phyloP scores from a whole-genome alignment of 2,888 invertebrate species.

The Synanthedon vespiformis region DNA sequence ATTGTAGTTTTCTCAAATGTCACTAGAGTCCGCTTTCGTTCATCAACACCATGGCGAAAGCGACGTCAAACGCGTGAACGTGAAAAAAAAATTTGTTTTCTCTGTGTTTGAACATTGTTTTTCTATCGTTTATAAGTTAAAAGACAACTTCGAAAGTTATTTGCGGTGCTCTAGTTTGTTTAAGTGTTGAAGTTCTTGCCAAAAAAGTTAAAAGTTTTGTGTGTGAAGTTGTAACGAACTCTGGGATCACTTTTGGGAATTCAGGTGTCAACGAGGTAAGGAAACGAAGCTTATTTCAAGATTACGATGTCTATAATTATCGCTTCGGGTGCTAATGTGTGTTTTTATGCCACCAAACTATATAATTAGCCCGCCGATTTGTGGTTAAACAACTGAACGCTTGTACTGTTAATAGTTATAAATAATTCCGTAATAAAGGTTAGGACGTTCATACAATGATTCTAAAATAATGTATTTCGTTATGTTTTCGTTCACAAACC shows the following conservation, averaged over 20 bases:
- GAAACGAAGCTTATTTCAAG: slow-evolving; percentile 51
- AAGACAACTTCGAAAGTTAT: slow-evolving; percentile 40
- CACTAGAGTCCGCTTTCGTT: slow-evolving; percentile 22
- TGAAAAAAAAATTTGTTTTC: slow-evolving; percentile 64
- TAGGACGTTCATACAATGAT: slow-evolving; percentile 21
- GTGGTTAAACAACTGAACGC: slow-evolving; percentile 23
- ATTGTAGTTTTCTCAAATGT: slow-evolving; percentile 15
- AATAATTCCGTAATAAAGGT: slow-evolving; percentile 55
- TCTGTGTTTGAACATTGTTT: slow-evolving; percentile 52
- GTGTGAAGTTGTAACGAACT: slow-evolving; percentile 66
- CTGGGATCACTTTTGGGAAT: slow-evolving; percentile 52
- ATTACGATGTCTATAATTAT: slow-evolving; percentile 50
- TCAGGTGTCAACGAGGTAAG: slow-evolving; percentile 72
- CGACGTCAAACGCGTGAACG: slow-evolving; percentile 60
- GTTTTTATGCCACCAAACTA: slow-evolving; percentile 16
- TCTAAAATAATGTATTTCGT: no score
- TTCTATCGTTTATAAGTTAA: slow-evolving; percentile 50
- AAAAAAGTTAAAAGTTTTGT: slow-evolving; percentile 53
- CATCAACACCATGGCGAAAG: slow-evolving; percentile 58
- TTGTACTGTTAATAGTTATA: slow-evolving; percentile 47
- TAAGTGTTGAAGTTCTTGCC: slow-evolving; percentile 33
- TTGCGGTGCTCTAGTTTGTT: slow-evolving; percentile 33
- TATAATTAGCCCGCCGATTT: slow-evolving; percentile 16
- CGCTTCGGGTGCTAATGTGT: slow-evolving; percentile 23
- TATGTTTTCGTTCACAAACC: no score